Base-by-base conservation (phyloP, 2,797 vertebrate species). In the Neosilurus hyrtlii region DNA sequence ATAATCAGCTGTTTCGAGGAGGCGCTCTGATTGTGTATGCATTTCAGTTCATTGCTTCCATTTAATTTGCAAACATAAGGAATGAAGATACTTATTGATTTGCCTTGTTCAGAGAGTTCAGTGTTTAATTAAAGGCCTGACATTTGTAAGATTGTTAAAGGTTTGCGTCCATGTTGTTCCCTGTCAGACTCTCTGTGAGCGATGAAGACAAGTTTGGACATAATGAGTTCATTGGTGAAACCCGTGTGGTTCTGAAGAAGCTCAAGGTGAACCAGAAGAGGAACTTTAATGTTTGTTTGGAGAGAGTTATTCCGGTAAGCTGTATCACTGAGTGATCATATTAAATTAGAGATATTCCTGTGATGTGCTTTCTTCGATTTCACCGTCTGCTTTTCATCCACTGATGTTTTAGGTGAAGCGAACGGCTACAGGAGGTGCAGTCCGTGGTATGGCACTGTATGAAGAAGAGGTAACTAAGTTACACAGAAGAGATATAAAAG, bases 151-250 rank as follows among this genome's bases (percentile, higher is more conserved):
- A 84, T 75, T 79, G 70, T 49, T 84, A 74, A 73, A 37, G 68
- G 54, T 80, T 54, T 30, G 49, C 35, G 61, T 82, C 2, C 20
- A 7, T 63, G 37, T 79, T 86, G 86, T 87, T 82, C 66, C 15
- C 68, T 66, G 18, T 2, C 91, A 98, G 97, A 93, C 95, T 99
- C 76, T 97, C 97, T 0, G 97, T 99, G 87, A 98, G 96, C 0
- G 97, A 99, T 0, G 97, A 99, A 89, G 97, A 99, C 92, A 98
- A 96, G 86, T 98, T 99, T 24, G 97, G 97, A 86, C 97, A 98
- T 89, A 99, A 99, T 0, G 97, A 99, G 84, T 99, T 99, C 73
- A 99, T 99, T 0, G 97, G 97, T 2, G 97, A 99, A 93, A 98
- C 96, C 0, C 91, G 97, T 76, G 95, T 99, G 85, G 95, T 96